Base-by-base conservation (phyloP, 2,797 vertebrate genomes). In the Molossus alvarezi region DNA sequence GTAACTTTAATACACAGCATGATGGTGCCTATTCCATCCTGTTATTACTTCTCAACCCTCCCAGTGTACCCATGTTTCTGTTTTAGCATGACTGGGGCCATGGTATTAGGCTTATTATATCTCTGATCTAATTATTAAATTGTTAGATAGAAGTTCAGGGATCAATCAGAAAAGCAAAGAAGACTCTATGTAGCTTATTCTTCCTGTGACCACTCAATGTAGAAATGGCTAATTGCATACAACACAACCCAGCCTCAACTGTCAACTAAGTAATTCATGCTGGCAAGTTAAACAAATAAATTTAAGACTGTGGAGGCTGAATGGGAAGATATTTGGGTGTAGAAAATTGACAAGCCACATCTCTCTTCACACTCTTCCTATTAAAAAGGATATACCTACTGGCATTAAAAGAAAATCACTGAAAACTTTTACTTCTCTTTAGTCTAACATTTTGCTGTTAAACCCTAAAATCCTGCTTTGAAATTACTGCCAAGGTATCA, bases 61-160 rank as follows among this genome's bases (percentile, higher is more conserved):
- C 86, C 37, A 95, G 72, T 76, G 96, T 58, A 92, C 62, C 88
- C 53, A 23, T 79, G 11, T n/a, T 86, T 67, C 62, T 14, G 86
- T 84, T 60, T 93, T 76, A 96, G 85, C 3, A 73, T 79, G 37
- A 82, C 86, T 75, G 90, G 25, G 12, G 69, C 25, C 77, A 48
- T 2, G 3, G 62, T 97, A 90, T 96, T 92, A 96, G 57, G 21
- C 69, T 53, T 2, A 0, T 65, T 94, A 45, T 5, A 11, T 80
- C 88, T 96, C 82, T 86, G 69, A 81, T 93, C 75, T 92, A 93
- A 94, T 95, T 96, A 97, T 91, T 97, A 84, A 90, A 94, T 37
- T 75, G 88, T 48, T 55, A 94, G 29, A 45, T 45, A 83, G 21
- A 94, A 92, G 60, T 55, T 15, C 57, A 62, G 81, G 14, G 1